Evolutionary conservation across 2,888 invertebrate genomes (phyloP).

Genomic region (Trachelus troglodyta): DNA sequence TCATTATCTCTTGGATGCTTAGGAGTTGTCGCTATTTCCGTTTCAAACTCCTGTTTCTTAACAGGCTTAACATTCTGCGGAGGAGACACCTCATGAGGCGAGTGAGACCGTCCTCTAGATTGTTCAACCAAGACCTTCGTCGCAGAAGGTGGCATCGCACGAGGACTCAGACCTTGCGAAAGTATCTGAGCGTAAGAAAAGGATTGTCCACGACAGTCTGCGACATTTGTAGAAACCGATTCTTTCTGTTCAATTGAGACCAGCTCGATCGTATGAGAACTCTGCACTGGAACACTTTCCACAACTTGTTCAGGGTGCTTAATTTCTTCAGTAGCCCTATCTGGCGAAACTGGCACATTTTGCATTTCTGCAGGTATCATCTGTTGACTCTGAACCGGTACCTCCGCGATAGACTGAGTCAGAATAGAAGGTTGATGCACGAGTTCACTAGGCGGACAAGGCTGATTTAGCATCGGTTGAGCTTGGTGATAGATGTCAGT

Average conservation of each 20-base stretch:
- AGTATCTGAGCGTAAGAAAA: constrained; percentile 80
- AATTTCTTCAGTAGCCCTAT: background rate
- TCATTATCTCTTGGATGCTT: constrained; percentile 31
- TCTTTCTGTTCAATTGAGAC: background rate
- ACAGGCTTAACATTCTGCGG: constrained; percentile 20
- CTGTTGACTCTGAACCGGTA: background rate
- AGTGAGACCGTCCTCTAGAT: constrained; percentile 29
- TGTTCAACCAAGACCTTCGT: constrained; percentile 13
- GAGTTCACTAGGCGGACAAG: background rate
- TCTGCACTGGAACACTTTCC: background rate
- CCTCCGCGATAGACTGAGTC: constrained; percentile 16
- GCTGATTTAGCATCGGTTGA: constrained; percentile 10
- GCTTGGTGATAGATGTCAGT: constrained; percentile 30
- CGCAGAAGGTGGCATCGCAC: constrained; percentile 57
- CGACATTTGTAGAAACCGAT: constrained; percentile 3
- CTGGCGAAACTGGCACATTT: background rate
- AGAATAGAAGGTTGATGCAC: background rate
- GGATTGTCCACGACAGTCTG: constrained; percentile 38
- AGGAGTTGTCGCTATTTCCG: constrained; percentile 9
- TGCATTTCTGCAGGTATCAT: background rate
- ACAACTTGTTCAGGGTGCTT: background rate
- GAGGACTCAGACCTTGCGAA: constrained; percentile 72
- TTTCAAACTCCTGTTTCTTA: constrained; percentile 17
- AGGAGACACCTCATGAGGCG: constrained; percentile 39
- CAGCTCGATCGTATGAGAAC: background rate